Evolutionary conservation across 2,888 invertebrate species (phyloP), one percentile per base, ranked within the genome.

Genomic region (Mythimna vitellina): DNA sequence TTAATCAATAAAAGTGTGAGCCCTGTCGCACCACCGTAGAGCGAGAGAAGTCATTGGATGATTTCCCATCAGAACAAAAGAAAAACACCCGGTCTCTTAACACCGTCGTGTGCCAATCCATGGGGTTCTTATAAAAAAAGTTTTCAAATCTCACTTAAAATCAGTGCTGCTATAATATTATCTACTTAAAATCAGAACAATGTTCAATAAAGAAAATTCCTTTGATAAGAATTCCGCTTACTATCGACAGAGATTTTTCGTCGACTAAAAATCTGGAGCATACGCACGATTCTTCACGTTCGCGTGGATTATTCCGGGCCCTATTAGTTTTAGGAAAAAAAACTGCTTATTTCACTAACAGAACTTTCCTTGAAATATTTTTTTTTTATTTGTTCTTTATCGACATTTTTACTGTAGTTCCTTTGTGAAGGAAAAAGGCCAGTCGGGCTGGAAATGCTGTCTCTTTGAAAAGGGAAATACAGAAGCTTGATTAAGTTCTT

Each of bases 331-430:
- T 62, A 46, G 61, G 54, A 62, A 67, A 78, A 71, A 76, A 71
- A 82, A 80, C 51, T 71, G 80, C 78, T 81, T 82, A 77, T 69
- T 82, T 70, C 53, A 74, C 68, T 42, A 69, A 78, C 65, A 62
- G n/a, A 57, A 32, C 12, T 63, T 65, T 54, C 14, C 49, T 32
- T 64, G 67, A 66, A 58, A 66, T 54, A 35, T 25, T 65, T 63
- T 25, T 76, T 42, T 60, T 56, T 70, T 70, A 57, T 75, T 69
- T 65, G 56, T 63, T 51, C 72, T 63, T 57, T 73, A 69, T 70
- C 22, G 69, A 72, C 38, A 67, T 60, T 79, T 65, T 56, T 10
- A 20, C 14, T 61, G 10, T 7, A 17, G 35, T 14, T 29, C 12
- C 51, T 73, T 76, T 65, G 32, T 72, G 6, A 6, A 7, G 46